Evolutionary conservation across 2,888 invertebrate genomes (phyloP), one percentile per base, ranked within the genome.

Genomic region (Patella depressa): DNA sequence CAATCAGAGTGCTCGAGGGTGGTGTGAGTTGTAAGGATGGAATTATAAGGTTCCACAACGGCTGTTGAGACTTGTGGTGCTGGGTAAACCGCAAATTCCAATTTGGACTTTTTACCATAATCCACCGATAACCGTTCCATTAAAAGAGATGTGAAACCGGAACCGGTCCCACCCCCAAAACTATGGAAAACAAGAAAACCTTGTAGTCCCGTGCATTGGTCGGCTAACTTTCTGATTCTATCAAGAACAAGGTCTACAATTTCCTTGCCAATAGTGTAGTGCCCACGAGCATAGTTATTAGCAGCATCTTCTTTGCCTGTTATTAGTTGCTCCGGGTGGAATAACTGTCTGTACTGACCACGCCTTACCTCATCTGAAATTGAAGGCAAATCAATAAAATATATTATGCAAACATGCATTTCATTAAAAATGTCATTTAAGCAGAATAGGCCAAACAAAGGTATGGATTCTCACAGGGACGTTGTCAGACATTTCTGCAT

Each of bases 201-300:
- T 24, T 65, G 65, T 11, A 65, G 65, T 12, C 65, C 65, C 19
- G 65, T 65, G 24, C 65, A 65, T 65, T 65, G 65, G 24, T 65
- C 65, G 14, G 65, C 65, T 24, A 65, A 65, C 65, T 65, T 65
- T 65, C 65, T 65, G 65, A 65, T 65, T 65, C 65, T 65, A 65
- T 65, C 65, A 19, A 65, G 65, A 11, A 65, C 65, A 19, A 65
- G 14, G 24, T 65, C 65, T 9, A 65, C 65, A 19, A 65, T 65
- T 24, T 65, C 65, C 24, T 65, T 65, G 24, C 65, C 65, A 65
- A 65, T 65, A 11, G 65, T 65, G 11, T 65, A 65, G 24, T 65
- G 65, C 9, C 65, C 65, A 12, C 65, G 9, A 24, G 65, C 65
- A 65, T 65, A 65, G 65, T 65, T 65, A 65, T 65, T 65, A 65